Evolutionary conservation across 2,113 vertebrate species (phyloP), one percentile per base, ranked within the genome.

Genomic region (Pagrus major): DNA sequence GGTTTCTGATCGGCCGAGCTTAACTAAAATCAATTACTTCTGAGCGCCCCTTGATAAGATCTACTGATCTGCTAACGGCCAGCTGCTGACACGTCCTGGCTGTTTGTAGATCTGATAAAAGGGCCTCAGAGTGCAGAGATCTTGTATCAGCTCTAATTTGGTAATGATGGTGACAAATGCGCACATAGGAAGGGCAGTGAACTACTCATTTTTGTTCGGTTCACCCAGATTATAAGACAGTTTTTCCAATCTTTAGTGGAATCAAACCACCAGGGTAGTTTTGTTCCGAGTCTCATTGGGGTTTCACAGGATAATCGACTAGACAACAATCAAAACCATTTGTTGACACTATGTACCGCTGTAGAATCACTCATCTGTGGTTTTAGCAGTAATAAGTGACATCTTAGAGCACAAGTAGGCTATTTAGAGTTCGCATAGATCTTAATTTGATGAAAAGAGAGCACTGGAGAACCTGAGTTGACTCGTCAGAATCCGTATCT

Each of bases 101-200:
- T 56, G 12, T 84, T 69, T 75, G 70, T 65, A 46, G 44, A 55
- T 84, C 75, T 67, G 75, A 79, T 71, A 65, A 83, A 75, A 83
- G 9, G n/a, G 23, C 46, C n/a, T 64, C 18, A 12, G 65, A 39
- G 37, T 55, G 10, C 6, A 31, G 16, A 42, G 51, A 35, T 56
- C 58, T 25, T 12, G 21, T 61, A 65, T 41, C 14, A n/a, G 21
- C 20, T 51, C 11, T 0, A 47, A 46, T 49, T 51, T 49, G 29
- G 12, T 31, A 31, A 35, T 23, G 4, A 37, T 25, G 35, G 35
- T 46, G 18, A 79, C 29, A 29, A 39, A n/a, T 27, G 27, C n/a
- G 27, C 1, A 1, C 20, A 25, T 7, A 51, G 18, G 3, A 35
- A 20, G 4, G 29, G 16, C n/a, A 52, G 25, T 52, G 4, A 64